Conservation (phyloP, 2,113 vertebrate genomes). For the Salvelinus fontinalis region DNA sequence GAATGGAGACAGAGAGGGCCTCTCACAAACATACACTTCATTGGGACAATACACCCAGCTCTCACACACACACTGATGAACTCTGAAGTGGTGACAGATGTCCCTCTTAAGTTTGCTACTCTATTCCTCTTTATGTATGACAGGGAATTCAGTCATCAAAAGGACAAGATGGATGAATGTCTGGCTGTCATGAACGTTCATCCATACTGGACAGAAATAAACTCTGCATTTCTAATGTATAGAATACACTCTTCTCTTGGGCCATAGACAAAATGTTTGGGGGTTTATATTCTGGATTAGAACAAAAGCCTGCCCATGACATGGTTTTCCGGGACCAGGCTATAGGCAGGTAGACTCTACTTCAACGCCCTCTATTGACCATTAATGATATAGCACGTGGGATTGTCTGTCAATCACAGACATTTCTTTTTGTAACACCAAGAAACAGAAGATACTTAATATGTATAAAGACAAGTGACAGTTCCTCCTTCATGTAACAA, state of each 20-base stretch:
- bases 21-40: not conserved
- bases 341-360: not conserved
- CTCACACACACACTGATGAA: not conserved
- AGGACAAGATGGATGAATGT: not conserved
- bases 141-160: not conserved
- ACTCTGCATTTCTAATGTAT: not conserved
- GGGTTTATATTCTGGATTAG: too few species aligned
- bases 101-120: too few species aligned
- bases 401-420: not conserved
- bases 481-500: not conserved
- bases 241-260: not conserved
- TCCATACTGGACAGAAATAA: not conserved
- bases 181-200: not conserved
- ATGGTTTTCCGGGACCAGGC: too few species aligned
- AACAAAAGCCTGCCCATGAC: too few species aligned
- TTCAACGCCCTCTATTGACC: constrained; percentile 41
- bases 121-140: not conserved
- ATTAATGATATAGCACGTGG: not conserved
- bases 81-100: not conserved
- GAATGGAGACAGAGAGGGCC: not conserved
- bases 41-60: not conserved
- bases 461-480: too few species aligned
- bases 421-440: not conserved
- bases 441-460: not conserved
- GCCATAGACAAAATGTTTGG: not conserved